Evolutionary conservation across 2,888 invertebrate species (phyloP), one percentile per base, ranked within the genome.

Genomic region (Eristalis tenax): DNA sequence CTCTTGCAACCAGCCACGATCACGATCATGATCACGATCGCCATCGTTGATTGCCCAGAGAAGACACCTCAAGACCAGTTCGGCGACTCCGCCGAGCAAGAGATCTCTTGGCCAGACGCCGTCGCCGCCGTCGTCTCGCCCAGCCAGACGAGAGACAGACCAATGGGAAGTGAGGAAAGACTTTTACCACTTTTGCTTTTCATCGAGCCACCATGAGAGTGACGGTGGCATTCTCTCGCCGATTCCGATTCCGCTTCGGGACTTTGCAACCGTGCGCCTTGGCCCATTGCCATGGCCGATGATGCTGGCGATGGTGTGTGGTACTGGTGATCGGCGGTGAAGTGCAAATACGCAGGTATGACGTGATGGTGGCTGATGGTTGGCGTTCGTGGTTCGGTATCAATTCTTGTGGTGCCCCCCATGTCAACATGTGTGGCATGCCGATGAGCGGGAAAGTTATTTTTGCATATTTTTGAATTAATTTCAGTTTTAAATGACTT

Each of bases 111-210:
- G 57, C 26, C 28, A 83, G 69, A 78, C 69, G 64, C 64, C 1
- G 6, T 18, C 26, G 26, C 26, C 1, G 26, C 26, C 26, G 26
- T 6, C 50, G 50, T 50, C 50, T 50, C 50, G 50, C 50, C 50
- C 50, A 18, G 28, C 64, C 86, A 86, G 86, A 86, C 78, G 75
- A 86, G 70, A 65, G 70, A 65, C 59, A 86, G 78, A 79, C 86
- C 83, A 75, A 57, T 75, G 70, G 40, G 59, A 43, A 65, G 50
- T 64, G 28, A 26, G 71, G 87, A 83, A 87, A 87, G 87, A 76
- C 87, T 87, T 87, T 87, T 87, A 87, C 87, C 80, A 87, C 83
- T 87, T 87, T 87, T 87, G 87, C 83, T 87, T 87, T 87, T 71
- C 70, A 28, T 82, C 18, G 22, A 26, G 2, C 35, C 18, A 32